Evolutionary conservation across 2,797 vertebrate genomes (phyloP).

Genomic region (Falco novaeseelandiae): DNA sequence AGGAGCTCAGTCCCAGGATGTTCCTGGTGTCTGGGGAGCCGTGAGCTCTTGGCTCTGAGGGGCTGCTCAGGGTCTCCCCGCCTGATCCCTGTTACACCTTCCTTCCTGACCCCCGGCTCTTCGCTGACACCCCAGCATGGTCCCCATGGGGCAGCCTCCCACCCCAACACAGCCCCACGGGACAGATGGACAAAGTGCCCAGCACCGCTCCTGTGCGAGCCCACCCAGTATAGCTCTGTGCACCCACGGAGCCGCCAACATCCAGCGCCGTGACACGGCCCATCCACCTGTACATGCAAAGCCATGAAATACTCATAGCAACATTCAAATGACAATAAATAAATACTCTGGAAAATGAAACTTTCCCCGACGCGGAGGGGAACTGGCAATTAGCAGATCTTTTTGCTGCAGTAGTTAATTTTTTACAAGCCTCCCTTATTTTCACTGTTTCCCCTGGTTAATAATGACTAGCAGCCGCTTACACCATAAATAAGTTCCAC

Average conservation of each 20-base stretch:
- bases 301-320: fast-evolving
- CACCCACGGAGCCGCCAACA: background rate
- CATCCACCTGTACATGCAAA: background rate
- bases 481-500: conserved; percentile 69
- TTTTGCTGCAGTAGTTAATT: conserved; percentile 56
- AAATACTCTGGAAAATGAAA: background rate
- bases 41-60: fast-evolving
- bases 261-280: fast-evolving
- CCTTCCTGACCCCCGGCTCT: background rate
- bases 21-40: fast-evolving
- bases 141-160: background rate
- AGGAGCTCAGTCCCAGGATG: background rate
- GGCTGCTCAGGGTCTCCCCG: background rate
- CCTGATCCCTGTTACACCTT: background rate
- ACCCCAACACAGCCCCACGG: fast-evolving
- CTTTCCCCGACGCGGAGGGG: background rate
- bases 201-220: fast-evolving
- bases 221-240: fast-evolving
- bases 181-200: fast-evolving
- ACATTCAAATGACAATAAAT: background rate
- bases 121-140: fast-evolving
- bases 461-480: conserved; percentile 44
- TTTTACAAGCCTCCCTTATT: conserved; percentile 54
- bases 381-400: conserved; percentile 40
- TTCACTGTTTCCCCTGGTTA: conserved; percentile 44